Evolutionary conservation across 2,797 vertebrate species (phyloP).

Genomic region (Pseudochaenichthys georgianus): DNA sequence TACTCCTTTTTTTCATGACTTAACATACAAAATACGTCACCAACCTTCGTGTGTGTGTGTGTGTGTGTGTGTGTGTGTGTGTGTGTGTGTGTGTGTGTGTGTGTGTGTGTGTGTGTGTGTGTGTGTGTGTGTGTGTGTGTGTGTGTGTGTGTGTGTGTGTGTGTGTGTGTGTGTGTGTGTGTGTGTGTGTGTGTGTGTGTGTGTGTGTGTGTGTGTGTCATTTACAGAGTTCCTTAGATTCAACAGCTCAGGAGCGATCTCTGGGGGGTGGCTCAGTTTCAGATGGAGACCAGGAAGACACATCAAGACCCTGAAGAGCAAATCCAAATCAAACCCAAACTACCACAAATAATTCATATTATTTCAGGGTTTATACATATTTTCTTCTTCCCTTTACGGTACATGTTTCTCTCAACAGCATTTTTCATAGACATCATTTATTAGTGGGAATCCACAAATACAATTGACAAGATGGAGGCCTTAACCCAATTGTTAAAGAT

Average conservation of each 20-base stretch:
- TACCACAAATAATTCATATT: constrained; percentile 21
- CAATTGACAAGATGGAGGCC: neutral
- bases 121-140: no score
- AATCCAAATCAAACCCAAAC: constrained; percentile 54
- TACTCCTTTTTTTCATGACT: no score
- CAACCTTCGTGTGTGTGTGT: neutral
- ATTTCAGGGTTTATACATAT: neutral
- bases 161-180: neutral
- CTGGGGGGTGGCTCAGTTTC: constrained; percentile 81
- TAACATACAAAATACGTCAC: no score
- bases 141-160: neutral
- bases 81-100: no score
- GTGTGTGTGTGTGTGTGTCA: constrained; percentile 16
- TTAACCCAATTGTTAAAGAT: neutral
- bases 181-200: constrained; percentile 4
- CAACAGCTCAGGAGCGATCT: constrained; percentile 76
- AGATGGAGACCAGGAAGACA: constrained; percentile 78
- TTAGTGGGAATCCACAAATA: neutral
- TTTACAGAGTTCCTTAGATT: constrained; percentile 81
- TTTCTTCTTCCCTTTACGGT: neutral
- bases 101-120: no score
- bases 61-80: no score
- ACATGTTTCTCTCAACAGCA: neutral
- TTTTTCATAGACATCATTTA: neutral
- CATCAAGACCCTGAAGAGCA: constrained; percentile 80